A percentile compares a stretch with the other conserved stretches of the same genome.
phyloP scores from a whole-genome alignment of 2,113 vertebrate species.

The Zosterops borbonicus region DNA sequence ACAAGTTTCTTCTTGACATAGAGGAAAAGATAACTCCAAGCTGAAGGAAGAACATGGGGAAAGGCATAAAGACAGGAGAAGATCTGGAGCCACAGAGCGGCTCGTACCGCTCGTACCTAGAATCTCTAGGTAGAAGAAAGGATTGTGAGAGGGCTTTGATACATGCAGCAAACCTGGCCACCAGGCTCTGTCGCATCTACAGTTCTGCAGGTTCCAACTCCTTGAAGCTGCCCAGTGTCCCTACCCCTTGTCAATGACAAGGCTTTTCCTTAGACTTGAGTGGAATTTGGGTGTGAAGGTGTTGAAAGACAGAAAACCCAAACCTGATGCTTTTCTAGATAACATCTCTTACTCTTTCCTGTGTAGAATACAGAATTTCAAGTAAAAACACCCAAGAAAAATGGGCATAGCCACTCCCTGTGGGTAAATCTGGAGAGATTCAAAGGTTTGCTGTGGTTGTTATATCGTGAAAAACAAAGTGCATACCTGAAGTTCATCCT shows the following conservation, averaged over 20 bases:
- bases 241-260: background rate
- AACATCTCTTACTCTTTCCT: background rate
- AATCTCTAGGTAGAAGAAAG: background rate
- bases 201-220: background rate
- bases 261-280: background rate
- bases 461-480: background rate
- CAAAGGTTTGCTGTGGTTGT: background rate
- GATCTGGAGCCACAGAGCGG: background rate
- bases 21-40: background rate
- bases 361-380: background rate
- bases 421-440: background rate
- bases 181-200: background rate
- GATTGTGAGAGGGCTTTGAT: background rate
- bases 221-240: background rate
- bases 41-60: background rate
- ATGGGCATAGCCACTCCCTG: background rate
- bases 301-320: background rate
- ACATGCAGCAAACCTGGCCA: background rate
- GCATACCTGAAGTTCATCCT: conserved; percentile 12
- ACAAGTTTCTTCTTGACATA: background rate
- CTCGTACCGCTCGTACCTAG: background rate
- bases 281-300: background rate
- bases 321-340: background rate
- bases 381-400: background rate
- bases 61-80: background rate